Conservation (phyloP, 2,797 vertebrate species). For the Cossypha polioptera region DNA sequence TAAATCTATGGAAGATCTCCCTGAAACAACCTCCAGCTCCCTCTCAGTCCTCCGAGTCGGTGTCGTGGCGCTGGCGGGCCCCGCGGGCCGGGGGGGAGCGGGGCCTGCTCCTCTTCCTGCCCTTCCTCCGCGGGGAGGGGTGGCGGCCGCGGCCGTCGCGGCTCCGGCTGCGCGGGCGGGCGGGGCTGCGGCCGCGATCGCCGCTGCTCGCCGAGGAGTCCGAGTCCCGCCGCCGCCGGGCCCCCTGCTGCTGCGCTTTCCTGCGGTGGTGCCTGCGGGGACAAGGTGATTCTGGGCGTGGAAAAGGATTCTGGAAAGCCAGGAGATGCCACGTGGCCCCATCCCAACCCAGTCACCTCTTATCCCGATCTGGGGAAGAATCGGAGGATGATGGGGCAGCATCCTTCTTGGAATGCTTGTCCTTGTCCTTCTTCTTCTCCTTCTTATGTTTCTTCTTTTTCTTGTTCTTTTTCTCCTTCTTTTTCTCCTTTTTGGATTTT, state of each 20-base stretch:
- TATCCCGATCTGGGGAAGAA: slow-evolving; percentile 68
- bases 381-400: not conserved
- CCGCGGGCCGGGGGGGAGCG: not conserved
- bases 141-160: not conserved
- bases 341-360: slow-evolving; percentile 15
- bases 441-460: slow-evolving; percentile 80
- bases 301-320: not conserved
- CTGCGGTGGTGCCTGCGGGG: not conserved
- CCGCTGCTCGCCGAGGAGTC: not conserved
- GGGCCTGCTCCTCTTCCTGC: slow-evolving; percentile 26
- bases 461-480: slow-evolving; percentile 87
- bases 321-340: not conserved
- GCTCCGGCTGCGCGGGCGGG: not conserved
- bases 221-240: not conserved
- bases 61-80: slow-evolving; percentile 38
- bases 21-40: not conserved
- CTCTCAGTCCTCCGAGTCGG: slow-evolving; percentile 25
- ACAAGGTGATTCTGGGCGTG: fast-evolving
- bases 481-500: slow-evolving; percentile 88
- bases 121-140: not conserved
- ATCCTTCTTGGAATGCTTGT: slow-evolving; percentile 74
- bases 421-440: slow-evolving; percentile 77
- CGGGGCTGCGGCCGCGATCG: not conserved
- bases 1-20: not conserved
- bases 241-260: not conserved